Percentiles rank a stretch among this genome's conserved stretches.
Conservation (phyloP, 2,797 vertebrate species). For the Pygocentrus nattereri region DNA sequence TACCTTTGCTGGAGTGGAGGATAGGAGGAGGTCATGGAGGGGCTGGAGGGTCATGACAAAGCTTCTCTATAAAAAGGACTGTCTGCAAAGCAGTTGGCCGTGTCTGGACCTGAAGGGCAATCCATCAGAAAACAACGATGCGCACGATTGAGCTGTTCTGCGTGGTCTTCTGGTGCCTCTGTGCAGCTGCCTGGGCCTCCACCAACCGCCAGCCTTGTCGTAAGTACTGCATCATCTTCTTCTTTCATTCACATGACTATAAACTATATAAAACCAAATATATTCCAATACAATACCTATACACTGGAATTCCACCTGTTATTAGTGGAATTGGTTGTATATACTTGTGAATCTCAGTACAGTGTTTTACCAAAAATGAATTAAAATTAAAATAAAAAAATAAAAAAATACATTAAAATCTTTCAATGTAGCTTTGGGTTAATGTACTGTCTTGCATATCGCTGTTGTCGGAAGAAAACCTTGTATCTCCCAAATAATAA, state of each 20-base stretch:
- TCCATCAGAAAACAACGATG: constrained; percentile 48
- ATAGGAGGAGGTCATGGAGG: background rate
- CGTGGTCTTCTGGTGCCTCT: constrained; percentile 67
- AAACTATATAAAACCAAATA: no score
- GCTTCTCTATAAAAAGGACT: constrained; percentile 46
- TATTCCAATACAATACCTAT: no score
- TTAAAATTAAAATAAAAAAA: no score
- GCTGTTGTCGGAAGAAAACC: no score
- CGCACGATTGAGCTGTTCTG: constrained; percentile 54
- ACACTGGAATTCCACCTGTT: no score
- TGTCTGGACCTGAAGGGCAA: constrained; percentile 37
- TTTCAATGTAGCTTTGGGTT: no score
- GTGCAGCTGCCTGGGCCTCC: constrained; percentile 65
- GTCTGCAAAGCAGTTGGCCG: constrained; percentile 10
- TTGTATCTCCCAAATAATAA: no score
- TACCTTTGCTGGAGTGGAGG: constrained; percentile 12
- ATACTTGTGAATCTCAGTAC: no score
- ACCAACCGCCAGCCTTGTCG: constrained; percentile 76
- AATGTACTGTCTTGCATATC: no score
- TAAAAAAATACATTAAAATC: no score
- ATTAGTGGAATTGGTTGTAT: no score
- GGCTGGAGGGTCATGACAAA: constrained; percentile 10
- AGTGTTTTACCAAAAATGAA: no score
- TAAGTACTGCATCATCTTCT: constrained; percentile 66
- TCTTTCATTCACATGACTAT: background rate